Base-by-base conservation (phyloP, 2,797 vertebrate genomes). In the Potorous gilbertii region DNA sequence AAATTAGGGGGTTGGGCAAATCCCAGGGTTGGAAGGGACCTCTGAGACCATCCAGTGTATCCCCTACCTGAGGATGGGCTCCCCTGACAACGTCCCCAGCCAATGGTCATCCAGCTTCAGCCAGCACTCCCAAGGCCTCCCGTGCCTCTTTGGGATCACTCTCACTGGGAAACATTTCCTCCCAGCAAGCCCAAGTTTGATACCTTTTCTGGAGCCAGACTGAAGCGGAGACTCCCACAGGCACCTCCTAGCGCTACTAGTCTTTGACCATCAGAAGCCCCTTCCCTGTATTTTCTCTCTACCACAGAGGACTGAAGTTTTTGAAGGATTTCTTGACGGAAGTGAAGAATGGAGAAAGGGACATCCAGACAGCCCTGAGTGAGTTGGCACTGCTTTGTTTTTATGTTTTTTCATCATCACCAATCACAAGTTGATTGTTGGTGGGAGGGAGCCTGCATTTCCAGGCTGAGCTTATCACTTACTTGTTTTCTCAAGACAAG, bases 351-450 rank as follows among this genome's bases (percentile, higher is more conserved):
- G 99, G 99, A 92, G 98, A 99, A 93, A 99, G 98, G 96, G 99
- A 99, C 97, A 99, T 99, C 98, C 99, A 99, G 29, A 99, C 98
- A 95, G 99, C 99, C n/a, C 98, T 99, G 93, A 99, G 99, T 99
- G 98, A 99, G 99, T 99, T 12, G 21, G 40, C 18, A 1, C 74
- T 46, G 18, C 40, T 1, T 21, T 40, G 28, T 4, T 91, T 29
- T 94, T 97, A 14, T 93, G 66, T 40, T 81, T 40, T 97, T 97
- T 97, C 93, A 28, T 96, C 97, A 12, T 1, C n/a, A 54, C 55
- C 18, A 31, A 18, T 93, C 21, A 27, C 29, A 31, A 31, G 0
- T 52, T 93, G 91, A 46, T 29, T 54, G 21, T 5, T 13, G 55
- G 46, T 92, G 34, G 66, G 56, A 27, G 12, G 54, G 93, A 93